Percentiles rank a stretch among this genome's conserved stretches.
Evolutionary conservation across 53 echinoderm and acorn worm species (phyloP).

Genomic region (Antedon mediterranea): DNA sequence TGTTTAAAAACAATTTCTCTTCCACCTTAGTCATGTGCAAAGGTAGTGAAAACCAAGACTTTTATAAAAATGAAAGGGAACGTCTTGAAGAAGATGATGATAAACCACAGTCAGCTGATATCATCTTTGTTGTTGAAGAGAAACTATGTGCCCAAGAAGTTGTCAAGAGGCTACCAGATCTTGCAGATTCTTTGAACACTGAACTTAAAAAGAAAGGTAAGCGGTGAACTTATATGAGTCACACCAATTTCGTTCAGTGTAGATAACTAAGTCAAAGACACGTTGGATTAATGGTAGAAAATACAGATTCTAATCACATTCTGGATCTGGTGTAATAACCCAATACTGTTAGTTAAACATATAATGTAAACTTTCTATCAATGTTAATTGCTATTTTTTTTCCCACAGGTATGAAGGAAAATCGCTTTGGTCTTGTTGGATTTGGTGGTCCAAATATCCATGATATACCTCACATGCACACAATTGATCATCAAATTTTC

Average conservation of each 20-base stretch:
- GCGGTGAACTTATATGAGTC: not conserved
- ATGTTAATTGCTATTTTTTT: too few species aligned
- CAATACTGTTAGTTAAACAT: too few species aligned
- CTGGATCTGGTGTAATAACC: too few species aligned
- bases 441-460: conserved; percentile 64
- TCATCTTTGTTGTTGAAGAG: conserved; percentile 68
- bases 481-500: conserved; percentile 70
- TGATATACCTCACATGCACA: conserved; percentile 38
- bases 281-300: too few species aligned
- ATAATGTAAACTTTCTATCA: too few species aligned
- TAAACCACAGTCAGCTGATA: conserved; percentile 29
- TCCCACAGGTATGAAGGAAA: conserved; percentile 46
- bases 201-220: conserved; percentile 48
- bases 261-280: too few species aligned
- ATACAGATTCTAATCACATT: too few species aligned
- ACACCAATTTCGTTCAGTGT: too few species aligned
- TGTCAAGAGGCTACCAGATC: conserved; percentile 12
- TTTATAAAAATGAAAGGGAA: not conserved
- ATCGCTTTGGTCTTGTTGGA: conserved; percentile 57
- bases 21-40: not conserved
- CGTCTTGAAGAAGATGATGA: not conserved
- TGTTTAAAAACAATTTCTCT: too few species aligned
- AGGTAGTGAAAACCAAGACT: not conserved
- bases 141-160: conserved; percentile 25
- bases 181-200: conserved; percentile 29